Percentiles rank a stretch among this genome's conserved stretches.
Conservation (phyloP, 2,113 vertebrate species). For the Labeo rohita region DNA sequence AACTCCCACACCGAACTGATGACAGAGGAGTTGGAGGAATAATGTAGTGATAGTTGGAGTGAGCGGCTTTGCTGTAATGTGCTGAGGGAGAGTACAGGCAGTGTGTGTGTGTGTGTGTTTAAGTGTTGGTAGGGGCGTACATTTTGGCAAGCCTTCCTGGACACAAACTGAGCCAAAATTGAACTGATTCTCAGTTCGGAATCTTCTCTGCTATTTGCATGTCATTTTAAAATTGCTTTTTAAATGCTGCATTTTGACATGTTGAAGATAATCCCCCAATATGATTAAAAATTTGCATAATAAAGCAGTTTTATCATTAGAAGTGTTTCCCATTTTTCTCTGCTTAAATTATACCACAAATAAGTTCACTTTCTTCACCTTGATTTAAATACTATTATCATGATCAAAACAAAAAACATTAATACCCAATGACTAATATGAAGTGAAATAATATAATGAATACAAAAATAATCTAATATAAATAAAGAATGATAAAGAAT, state of each 20-base stretch:
- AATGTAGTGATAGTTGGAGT: constrained; percentile 18
- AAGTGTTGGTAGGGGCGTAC: background rate
- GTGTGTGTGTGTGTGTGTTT: constrained; percentile 6
- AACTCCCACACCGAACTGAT: constrained; percentile 22
- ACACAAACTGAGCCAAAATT: constrained; percentile 25
- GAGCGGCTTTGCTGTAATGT: constrained; percentile 27
- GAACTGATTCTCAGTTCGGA: background rate
- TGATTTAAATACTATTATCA: background rate
- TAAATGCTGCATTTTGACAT: background rate
- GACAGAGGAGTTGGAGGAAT: constrained; percentile 15
- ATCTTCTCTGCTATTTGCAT: constrained; percentile 23
- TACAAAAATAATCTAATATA: background rate
- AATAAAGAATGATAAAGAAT: background rate
- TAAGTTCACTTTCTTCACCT: background rate
- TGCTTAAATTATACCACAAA: background rate
- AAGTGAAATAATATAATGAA: background rate
- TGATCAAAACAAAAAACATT: background rate
- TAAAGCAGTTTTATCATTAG: background rate
- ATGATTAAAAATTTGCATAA: background rate
- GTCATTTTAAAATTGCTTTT: constrained; percentile 22
- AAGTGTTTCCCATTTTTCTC: background rate
- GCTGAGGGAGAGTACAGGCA: background rate
- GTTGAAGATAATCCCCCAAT: background rate
- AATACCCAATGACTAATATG: background rate
- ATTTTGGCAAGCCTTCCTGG: constrained; percentile 19